phyloP scores from a whole-genome alignment of 1,140 invertebrate genomes.

The Drosophila obscura region DNA sequence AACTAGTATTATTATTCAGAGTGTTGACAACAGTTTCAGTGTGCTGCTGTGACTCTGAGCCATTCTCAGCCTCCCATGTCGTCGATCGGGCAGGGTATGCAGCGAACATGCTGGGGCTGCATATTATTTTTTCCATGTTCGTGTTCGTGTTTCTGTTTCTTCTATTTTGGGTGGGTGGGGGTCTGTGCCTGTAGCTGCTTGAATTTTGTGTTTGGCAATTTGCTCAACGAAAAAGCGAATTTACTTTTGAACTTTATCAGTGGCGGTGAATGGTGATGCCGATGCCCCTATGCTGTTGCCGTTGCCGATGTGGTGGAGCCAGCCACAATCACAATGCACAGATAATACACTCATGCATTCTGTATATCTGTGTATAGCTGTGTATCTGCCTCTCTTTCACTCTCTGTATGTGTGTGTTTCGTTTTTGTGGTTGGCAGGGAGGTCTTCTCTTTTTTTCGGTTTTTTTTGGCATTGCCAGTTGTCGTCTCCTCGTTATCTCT shows the following conservation, averaged over 20 bases:
- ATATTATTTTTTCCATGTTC: background rate
- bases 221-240: slow-evolving; percentile 76
- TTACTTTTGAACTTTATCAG: slow-evolving; percentile 79
- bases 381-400: slow-evolving; percentile 15
- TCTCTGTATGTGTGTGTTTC: slow-evolving; percentile 7
- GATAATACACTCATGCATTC: slow-evolving; percentile 42
- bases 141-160: slow-evolving; percentile 8
- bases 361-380: slow-evolving; percentile 3
- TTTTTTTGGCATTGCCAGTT: slow-evolving; percentile 7
- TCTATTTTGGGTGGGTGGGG: slow-evolving; percentile 11
- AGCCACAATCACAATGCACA: slow-evolving; percentile 31
- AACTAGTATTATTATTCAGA: no score
- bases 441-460: slow-evolving; percentile 36
- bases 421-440: slow-evolving; percentile 34
- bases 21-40: no score
- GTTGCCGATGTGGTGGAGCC: slow-evolving; percentile 12
- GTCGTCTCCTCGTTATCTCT: background rate
- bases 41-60: no score
- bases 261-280: slow-evolving; percentile 1
- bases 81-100: no score
- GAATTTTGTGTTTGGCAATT: slow-evolving; percentile 75
- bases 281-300: no score
- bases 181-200: background rate
- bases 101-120: no score
- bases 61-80: no score